A percentile compares a stretch with the other conserved stretches of the same genome.
Conservation (phyloP, 2,888 invertebrate species). For the Chrysolina haemoptera region DNA sequence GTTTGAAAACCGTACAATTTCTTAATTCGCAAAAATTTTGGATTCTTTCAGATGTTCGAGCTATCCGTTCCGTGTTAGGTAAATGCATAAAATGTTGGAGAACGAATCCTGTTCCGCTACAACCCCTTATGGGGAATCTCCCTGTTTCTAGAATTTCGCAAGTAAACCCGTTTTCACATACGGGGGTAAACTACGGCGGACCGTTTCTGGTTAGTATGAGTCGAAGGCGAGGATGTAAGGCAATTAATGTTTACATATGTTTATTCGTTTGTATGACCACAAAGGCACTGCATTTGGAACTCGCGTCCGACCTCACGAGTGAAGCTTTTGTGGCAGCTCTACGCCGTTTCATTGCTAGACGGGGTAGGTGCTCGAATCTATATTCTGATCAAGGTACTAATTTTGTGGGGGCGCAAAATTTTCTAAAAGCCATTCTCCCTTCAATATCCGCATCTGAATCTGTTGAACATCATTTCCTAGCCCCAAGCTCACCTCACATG, state of each 20-base stretch:
- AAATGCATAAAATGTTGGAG: neutral
- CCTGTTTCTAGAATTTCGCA: no score
- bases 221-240: slow-evolving; percentile 42
- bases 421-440: no score
- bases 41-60: neutral
- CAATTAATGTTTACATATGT: slow-evolving; percentile 27
- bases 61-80: neutral
- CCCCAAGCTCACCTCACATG: no score
- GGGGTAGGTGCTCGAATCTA: neutral
- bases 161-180: no score
- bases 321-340: no score
- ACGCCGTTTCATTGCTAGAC: slow-evolving; percentile 18
- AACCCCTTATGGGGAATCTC: neutral
- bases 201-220: slow-evolving; percentile 37
- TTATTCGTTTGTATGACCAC: slow-evolving; percentile 53
- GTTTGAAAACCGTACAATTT: neutral
- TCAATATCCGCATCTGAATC: no score
- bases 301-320: slow-evolving; percentile 50
- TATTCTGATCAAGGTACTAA: slow-evolving; percentile 3
- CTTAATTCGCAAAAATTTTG: neutral
- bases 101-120: neutral
- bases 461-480: no score
- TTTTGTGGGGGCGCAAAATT: no score
- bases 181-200: no score
- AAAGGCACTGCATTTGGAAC: slow-evolving; percentile 48